Evolutionary conservation across 2,888 invertebrate species (phyloP).

Genomic region (Scelioninae gen. 1): DNA sequence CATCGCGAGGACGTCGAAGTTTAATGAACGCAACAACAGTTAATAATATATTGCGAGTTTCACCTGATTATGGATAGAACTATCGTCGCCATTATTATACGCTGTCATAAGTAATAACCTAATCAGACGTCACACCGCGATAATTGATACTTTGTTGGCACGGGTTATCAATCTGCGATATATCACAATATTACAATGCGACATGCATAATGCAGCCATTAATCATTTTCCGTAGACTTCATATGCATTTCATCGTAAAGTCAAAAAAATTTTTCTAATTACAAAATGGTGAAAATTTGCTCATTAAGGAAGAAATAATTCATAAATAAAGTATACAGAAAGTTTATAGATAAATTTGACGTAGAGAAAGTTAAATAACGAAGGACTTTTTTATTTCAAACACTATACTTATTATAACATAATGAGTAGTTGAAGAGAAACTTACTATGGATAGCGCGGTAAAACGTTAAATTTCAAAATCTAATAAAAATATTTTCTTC

Average conservation of each 20-base stretch:
- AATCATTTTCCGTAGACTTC: constrained; percentile 45
- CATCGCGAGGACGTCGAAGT: constrained; percentile 8
- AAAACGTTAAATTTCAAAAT: no score
- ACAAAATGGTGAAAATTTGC: constrained; percentile 15
- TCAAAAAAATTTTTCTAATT: constrained; percentile 14
- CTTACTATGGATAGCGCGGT: no score
- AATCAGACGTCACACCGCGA: constrained; percentile 58
- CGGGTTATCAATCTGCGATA: constrained; percentile 58
- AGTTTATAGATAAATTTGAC: not conserved
- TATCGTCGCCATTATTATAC: constrained; percentile 47
- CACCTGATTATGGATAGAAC: constrained; percentile 38
- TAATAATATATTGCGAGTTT: constrained; percentile 40
- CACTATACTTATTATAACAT: no score
- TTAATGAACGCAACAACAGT: constrained; percentile 54
- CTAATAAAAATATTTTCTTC: no score
- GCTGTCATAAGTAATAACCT: constrained; percentile 58
- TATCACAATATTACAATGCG: constrained; percentile 48
- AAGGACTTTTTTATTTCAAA: no score
- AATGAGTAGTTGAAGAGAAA: no score
- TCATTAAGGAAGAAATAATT: not conserved
- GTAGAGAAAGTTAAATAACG: not conserved
- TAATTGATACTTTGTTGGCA: constrained; percentile 62
- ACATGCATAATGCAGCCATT: constrained; percentile 39
- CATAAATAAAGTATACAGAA: not conserved
- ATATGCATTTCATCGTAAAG: not conserved